Conservation (phyloP, 30 jellyfish, hydroid and myxozoan genomes). For the Aurelia sp. region DNA sequence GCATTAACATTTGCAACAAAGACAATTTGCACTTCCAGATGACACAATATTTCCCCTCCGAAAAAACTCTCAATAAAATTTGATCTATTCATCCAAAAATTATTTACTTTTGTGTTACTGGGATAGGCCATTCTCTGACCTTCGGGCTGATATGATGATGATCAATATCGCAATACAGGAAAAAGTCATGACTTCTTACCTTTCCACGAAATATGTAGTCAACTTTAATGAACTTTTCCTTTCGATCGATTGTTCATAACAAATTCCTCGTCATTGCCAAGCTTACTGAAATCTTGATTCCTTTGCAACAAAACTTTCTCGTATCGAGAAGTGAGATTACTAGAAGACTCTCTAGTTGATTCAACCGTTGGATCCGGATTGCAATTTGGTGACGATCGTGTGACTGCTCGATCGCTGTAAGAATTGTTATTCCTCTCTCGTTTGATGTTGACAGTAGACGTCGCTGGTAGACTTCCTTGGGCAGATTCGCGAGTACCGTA, state of each 20-base stretch:
- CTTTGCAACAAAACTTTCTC: constrained; percentile 58
- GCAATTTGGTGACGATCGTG: constrained; percentile 4
- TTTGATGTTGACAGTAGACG: constrained; percentile 5
- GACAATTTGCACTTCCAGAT: too few species aligned
- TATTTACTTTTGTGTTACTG: too few species aligned
- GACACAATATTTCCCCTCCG: too few species aligned
- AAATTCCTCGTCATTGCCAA: constrained; percentile 50
- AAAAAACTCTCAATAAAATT: too few species aligned
- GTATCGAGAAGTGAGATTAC: constrained; percentile 55
- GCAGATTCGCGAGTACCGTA: constrained; percentile 17
- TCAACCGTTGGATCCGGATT: constrained; percentile 16
- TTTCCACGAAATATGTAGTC: too few species aligned
- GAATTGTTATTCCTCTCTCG: constrained; percentile 62
- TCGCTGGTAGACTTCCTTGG: constrained; percentile 12
- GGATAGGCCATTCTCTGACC: too few species aligned
- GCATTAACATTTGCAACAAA: too few species aligned
- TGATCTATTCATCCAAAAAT: too few species aligned
- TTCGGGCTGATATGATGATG: too few species aligned
- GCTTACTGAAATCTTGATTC: constrained; percentile 52
- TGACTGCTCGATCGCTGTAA: constrained; percentile 22
- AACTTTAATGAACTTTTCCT: constrained; percentile 63
- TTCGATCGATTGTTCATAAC: constrained; percentile 50
- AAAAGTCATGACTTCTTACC: background rate
- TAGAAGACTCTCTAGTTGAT: constrained; percentile 7
- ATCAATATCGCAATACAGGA: too few species aligned